Evolutionary conservation across 2,888 invertebrate species (phyloP), one percentile per base, ranked within the genome.

Genomic region (Orthonychiurus folsomi): DNA sequence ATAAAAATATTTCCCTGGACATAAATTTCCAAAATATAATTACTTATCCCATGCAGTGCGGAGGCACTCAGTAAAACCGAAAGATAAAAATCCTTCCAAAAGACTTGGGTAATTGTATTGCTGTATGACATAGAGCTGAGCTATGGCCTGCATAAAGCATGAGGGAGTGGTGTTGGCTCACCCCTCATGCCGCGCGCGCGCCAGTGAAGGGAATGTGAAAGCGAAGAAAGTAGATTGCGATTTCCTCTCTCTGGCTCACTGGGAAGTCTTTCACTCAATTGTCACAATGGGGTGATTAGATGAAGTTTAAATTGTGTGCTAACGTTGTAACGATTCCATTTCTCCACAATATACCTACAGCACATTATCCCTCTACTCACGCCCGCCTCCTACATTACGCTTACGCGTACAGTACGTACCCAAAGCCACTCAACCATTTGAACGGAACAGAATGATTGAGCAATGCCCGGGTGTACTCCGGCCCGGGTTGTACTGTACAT

Each of bases 271-370:
- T 47, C 23, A 47, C 57, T 50, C 52, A 37, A 53, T 59, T 59
- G 62, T 58, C 62, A 62, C 52, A 62, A 62, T 53, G 58, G 62
- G 62, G 53, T 58, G 62, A 62, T 62, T 62, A 62, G 58, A 62
- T 52, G 53, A 5, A 62, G 53, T 62, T 62, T 58, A 62, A 62
- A 62, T 62, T 62, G 58, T 62, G 62, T 62, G 61, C 56, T 61
- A 61, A 61, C 57, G 50, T 48, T 50, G 28, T 26, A 55, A 55
- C 23, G 25, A 25, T 25, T 26, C 23, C 55, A 55, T 23, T 55
- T 23, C 55, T 23, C n/a, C 18, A 20, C 55, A 21, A 26, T 55
- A 26, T 26, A 37, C 37, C 9, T 37, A 37, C 37, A 37, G 37
- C 15, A 37, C 37, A 37, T 37, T 37, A 37, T 37, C 5, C 37